Conservation (phyloP, 2,888 invertebrate genomes). For the Hyposoter didymator region DNA sequence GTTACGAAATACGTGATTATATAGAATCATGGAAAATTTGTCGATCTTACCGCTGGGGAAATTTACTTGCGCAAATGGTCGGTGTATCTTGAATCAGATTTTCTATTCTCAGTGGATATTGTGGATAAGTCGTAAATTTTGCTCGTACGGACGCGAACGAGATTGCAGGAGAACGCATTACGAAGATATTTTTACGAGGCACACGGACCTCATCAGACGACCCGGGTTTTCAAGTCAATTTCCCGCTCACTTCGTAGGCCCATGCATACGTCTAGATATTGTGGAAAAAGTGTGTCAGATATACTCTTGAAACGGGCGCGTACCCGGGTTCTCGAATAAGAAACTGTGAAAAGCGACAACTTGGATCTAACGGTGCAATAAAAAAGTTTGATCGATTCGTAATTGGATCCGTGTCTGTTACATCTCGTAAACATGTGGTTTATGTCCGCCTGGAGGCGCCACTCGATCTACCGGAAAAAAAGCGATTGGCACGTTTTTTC, state of each 20-base stretch:
- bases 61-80: not conserved
- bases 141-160: slow-evolving; percentile 41
- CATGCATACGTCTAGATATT: not conserved
- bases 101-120: slow-evolving; percentile 49
- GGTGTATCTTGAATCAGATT: slow-evolving; percentile 24
- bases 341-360: slow-evolving; percentile 16
- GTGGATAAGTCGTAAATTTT: slow-evolving; percentile 56
- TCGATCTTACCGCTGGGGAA: not conserved
- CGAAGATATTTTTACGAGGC: slow-evolving; percentile 58
- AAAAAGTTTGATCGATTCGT: slow-evolving; percentile 6
- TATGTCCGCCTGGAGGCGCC: not conserved
- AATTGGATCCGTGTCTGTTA: not conserved
- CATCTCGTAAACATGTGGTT: not conserved
- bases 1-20: not conserved
- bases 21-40: not conserved
- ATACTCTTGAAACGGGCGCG: not conserved
- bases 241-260: slow-evolving; percentile 22
- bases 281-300: not conserved
- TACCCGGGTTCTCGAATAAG: slow-evolving; percentile 10
- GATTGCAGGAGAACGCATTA: slow-evolving; percentile 38
- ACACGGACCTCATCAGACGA: slow-evolving; percentile 23
- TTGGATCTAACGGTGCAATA: slow-evolving; percentile 1
- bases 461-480: not conserved
- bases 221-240: slow-evolving; percentile 40
- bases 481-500: not conserved